A percentile compares a stretch with the other conserved stretches of the same genome.
These are phyloP conservation scores for Drosophila varians DNA, from an alignment of 1,140 invertebrate species.

Conservation along the genomic window DNA sequence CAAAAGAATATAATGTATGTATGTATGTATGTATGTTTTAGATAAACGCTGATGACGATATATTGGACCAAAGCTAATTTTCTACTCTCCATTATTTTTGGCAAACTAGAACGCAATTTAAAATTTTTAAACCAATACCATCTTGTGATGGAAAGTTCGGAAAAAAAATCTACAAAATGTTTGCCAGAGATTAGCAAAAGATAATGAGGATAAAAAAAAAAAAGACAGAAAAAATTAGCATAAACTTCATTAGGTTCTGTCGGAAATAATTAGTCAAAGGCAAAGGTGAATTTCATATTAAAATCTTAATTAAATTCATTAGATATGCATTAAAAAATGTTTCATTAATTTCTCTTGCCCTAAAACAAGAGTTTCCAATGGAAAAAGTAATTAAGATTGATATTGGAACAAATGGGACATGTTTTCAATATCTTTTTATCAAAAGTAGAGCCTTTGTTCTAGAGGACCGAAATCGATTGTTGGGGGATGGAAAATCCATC, in stretches of 20 bases:
- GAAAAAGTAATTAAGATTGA: neutral
- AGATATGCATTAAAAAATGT: neutral
- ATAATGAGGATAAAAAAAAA: neutral
- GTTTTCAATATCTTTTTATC: neutral
- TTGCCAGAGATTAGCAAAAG: slow-evolving; percentile 3
- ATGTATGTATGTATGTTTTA: neutral
- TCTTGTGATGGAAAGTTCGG: no score
- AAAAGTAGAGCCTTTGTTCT: neutral
- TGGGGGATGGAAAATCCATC: slow-evolving; percentile 3
- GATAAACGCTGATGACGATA: slow-evolving; percentile 1
- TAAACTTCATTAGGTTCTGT: neutral
- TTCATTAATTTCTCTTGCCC: neutral
- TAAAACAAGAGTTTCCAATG: neutral
- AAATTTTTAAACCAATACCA: no score
- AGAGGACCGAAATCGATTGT: neutral
- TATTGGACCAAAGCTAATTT: slow-evolving; percentile 6
- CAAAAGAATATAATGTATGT: neutral
- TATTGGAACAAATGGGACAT: neutral
- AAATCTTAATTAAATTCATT: neutral
- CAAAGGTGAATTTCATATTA: neutral
- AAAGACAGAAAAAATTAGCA: neutral
- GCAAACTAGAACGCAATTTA: slow-evolving; percentile 31
- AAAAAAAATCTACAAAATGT: no score
- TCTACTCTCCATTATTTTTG: no score
- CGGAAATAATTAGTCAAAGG: neutral